Evolutionary conservation across 2,888 invertebrate genomes (phyloP), one percentile per base, ranked within the genome.

Genomic region (Macaria liturata): DNA sequence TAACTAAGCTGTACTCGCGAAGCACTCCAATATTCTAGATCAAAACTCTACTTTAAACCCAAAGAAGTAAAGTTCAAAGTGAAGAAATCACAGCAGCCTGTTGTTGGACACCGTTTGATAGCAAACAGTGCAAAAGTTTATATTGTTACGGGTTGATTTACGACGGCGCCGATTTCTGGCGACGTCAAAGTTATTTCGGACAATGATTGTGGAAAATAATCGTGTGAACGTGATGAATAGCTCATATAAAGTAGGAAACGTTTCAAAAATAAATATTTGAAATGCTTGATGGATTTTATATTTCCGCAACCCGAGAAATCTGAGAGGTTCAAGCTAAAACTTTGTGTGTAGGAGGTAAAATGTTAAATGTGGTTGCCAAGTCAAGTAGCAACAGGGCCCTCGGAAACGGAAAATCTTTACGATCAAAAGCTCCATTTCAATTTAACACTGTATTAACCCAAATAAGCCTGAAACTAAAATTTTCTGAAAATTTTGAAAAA

Each of bases 101-200:
- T 62, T 57, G 48, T 8, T 50, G 45, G 52, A 49, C 30, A 44
- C 57, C 50, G 54, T 63, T 64, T 56, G 57, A 64, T 60, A 46
- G 55, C 49, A 48, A 62, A 54, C 53, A 48, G 49, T 51, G 57
- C 46, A 55, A 59, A 64, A 61, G 65, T 71, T 65, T 67, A 55
- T 68, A 66, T 69, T 69, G 66, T 72, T 72, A 65, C 53, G 59
- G 65, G 48, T 53, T 69, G 65, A 74, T 74, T 75, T 70, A 74
- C 65, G 64, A 62, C 54, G 62, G 66, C 64, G 66, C 57, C 52
- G 62, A 63, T 69, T 60, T 64, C 66, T 63, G 66, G 63, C 66
- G 64, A 66, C 65, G 67, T 62, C 60, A 68, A 68, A 60, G 69
- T 68, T 58, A 61, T 66, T 68, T 69, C 55, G 46, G 57, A 48